phyloP scores from a whole-genome alignment of 2,797 vertebrate species.

The Sorex maritimensis region DNA sequence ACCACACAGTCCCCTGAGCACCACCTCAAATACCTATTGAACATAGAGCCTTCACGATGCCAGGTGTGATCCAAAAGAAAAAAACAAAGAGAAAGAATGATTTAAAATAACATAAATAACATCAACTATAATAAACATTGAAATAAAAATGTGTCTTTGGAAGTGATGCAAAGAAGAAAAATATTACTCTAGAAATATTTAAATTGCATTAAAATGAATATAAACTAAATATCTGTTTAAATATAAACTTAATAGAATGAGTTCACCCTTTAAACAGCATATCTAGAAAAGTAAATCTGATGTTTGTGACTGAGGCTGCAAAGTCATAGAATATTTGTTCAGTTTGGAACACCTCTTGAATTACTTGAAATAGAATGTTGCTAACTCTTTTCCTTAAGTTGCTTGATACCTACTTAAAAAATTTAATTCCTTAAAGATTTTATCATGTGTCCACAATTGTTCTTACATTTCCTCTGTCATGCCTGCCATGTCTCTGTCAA shows the following conservation, averaged over 20 bases:
- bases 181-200: neutral
- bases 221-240: neutral
- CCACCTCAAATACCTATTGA: no score
- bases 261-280: neutral
- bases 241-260: neutral
- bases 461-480: neutral
- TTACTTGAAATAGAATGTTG: neutral
- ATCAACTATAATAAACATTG: neutral
- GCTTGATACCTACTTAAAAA: no score
- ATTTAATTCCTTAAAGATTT: neutral
- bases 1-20: no score
- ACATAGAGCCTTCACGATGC: no score
- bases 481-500: neutral
- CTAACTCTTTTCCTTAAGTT: neutral
- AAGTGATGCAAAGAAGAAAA: neutral
- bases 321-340: neutral
- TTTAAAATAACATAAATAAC: neutral
- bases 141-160: neutral
- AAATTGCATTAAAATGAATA: neutral
- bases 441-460: neutral
- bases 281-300: neutral
- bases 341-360: neutral
- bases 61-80: no score
- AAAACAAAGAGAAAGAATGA: neutral
- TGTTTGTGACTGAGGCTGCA: neutral